A percentile compares a stretch with the other conserved stretches of the same genome.
phyloP scores from a whole-genome alignment of 2,113 vertebrate genomes.

The Aldabrachelys gigantea region DNA sequence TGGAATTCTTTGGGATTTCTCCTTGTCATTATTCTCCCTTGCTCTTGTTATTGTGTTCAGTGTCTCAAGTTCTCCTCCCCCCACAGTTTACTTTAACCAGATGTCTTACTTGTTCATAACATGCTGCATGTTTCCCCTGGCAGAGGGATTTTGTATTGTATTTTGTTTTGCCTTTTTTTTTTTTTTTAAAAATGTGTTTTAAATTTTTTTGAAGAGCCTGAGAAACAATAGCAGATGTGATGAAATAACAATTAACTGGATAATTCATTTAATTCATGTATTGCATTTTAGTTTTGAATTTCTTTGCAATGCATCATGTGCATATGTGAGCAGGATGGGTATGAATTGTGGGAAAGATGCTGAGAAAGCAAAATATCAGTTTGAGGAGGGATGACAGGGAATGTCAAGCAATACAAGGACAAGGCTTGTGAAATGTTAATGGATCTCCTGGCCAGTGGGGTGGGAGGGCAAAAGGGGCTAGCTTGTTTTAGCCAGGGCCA shows the following conservation, averaged over 20 bases:
- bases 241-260: constrained; percentile 58
- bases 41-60: constrained; percentile 83
- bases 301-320: constrained; percentile 37
- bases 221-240: constrained; percentile 69
- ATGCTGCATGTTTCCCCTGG: constrained; percentile 52
- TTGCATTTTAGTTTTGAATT: constrained; percentile 61
- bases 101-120: constrained; percentile 57
- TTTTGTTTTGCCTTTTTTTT: constrained; percentile 57
- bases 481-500: fast-evolving
- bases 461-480: fast-evolving
- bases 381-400: fast-evolving
- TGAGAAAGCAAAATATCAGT: neutral
- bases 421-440: fast-evolving
- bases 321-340: neutral
- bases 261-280: constrained; percentile 58
- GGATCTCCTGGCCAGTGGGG: fast-evolving
- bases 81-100: constrained; percentile 59
- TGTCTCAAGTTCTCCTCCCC: constrained; percentile 56
- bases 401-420: neutral
- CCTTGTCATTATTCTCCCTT: constrained; percentile 78
- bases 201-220: constrained; percentile 46
- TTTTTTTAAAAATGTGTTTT: constrained; percentile 51
- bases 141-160: constrained; percentile 41
- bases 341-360: neutral
- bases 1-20: constrained; percentile 86